Percentiles rank a stretch among this genome's conserved stretches.
Evolutionary conservation across 2,113 vertebrate species (phyloP).

Genomic region (Notiomystis cincta): DNA sequence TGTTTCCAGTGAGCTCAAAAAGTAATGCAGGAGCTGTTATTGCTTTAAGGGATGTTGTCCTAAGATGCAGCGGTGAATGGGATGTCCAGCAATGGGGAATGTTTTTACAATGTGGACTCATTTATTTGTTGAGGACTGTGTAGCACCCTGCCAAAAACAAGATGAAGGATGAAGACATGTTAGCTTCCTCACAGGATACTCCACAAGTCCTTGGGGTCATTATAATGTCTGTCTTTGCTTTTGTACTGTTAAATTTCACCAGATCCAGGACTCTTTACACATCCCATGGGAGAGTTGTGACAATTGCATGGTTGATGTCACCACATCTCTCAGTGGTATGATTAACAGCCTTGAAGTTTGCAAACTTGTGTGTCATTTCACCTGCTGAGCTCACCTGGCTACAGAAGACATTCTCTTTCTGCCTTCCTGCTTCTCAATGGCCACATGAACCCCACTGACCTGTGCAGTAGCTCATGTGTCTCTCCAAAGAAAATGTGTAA

Average conservation of each 20-base stretch:
- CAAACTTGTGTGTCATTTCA: background rate
- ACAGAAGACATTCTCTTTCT: background rate
- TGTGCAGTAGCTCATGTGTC: background rate
- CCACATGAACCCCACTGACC: background rate
- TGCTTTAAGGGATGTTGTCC: background rate
- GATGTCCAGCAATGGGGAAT: background rate
- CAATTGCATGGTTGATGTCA: background rate
- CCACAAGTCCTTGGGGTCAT: background rate
- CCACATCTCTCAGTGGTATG: background rate
- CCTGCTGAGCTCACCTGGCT: background rate
- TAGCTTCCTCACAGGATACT: background rate
- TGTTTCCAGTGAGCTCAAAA: background rate
- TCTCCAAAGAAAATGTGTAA: background rate
- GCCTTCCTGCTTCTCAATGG: background rate
- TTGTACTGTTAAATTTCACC: background rate
- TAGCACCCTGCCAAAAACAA: background rate
- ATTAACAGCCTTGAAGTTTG: background rate
- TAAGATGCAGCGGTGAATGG: background rate
- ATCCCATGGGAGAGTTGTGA: accelerated
- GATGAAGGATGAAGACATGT: accelerated
- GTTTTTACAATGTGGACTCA: background rate
- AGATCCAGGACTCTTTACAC: background rate
- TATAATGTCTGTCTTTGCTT: background rate
- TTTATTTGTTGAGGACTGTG: background rate
- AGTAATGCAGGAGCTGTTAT: background rate